Conservation (phyloP, 2,797 vertebrate species). For the Nasua narica region DNA sequence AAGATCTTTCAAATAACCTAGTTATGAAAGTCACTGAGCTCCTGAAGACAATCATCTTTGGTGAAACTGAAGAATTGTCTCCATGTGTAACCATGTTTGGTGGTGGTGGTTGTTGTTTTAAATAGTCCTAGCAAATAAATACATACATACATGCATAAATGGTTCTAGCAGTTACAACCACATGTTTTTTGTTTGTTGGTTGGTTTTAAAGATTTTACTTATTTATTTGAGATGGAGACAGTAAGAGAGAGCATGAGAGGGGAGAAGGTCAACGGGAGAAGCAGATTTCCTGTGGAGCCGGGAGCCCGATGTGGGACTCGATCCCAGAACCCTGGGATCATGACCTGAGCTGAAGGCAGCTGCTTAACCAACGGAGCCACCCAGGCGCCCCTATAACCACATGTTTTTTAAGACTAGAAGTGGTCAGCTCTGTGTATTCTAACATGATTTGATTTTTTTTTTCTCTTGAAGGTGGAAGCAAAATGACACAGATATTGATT, state of each 20-base stretch:
- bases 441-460: constrained; percentile 77
- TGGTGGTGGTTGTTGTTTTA: constrained; percentile 16
- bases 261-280: no score
- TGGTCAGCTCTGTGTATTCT: constrained; percentile 67
- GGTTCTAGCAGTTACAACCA: constrained; percentile 61
- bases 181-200: constrained; percentile 62
- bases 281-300: no score
- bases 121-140: constrained; percentile 46
- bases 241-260: no score
- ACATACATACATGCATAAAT: not conserved
- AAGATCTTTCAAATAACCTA: constrained; percentile 50
- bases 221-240: no score
- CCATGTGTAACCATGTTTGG: constrained; percentile 26
- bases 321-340: no score
- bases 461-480: constrained; percentile 84
- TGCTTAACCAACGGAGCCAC: no score
- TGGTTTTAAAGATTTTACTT: no score
- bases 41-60: not conserved
- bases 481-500: constrained; percentile 85
- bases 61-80: not conserved
- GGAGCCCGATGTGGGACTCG: no score
- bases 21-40: not conserved
- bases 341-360: no score
- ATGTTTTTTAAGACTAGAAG: constrained; percentile 71
- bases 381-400: no score